Conservation (phyloP, 2,113 vertebrate genomes). For the Corythornis vintsioides region DNA sequence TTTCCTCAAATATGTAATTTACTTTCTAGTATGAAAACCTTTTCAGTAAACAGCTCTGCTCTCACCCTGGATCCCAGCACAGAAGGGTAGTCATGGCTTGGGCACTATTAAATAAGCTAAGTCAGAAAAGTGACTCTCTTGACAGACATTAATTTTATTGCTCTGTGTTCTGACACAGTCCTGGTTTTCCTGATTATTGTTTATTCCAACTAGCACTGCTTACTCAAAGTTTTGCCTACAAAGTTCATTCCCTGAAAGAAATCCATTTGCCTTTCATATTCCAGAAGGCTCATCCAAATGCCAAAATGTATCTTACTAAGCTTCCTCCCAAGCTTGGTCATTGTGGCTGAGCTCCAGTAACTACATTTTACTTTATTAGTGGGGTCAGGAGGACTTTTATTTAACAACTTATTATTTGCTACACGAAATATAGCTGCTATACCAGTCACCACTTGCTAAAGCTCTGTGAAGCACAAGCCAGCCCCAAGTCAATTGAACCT, state of each 20-base stretch:
- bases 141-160: not conserved
- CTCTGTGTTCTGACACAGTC: not conserved
- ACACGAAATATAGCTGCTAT: not conserved
- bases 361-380: not conserved
- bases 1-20: not conserved
- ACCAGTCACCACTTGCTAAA: not conserved
- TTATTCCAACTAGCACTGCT: not conserved
- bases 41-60: not conserved
- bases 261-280: not conserved
- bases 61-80: not conserved
- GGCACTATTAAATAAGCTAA: not conserved
- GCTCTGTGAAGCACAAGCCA: not conserved
- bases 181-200: not conserved
- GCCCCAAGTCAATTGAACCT: not conserved
- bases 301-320: rapidly evolving
- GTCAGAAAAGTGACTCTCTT: not conserved
- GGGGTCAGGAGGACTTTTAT: not conserved
- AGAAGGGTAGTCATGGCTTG: not conserved
- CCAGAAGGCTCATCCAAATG: not conserved
- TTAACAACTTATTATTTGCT: not conserved
- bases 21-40: not conserved
- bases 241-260: not conserved
- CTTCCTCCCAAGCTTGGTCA: not conserved
- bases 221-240: not conserved
- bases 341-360: not conserved